Evolutionary conservation across 2,888 invertebrate species (phyloP), one percentile per base, ranked within the genome.

Genomic region (Anthophora plumipes): DNA sequence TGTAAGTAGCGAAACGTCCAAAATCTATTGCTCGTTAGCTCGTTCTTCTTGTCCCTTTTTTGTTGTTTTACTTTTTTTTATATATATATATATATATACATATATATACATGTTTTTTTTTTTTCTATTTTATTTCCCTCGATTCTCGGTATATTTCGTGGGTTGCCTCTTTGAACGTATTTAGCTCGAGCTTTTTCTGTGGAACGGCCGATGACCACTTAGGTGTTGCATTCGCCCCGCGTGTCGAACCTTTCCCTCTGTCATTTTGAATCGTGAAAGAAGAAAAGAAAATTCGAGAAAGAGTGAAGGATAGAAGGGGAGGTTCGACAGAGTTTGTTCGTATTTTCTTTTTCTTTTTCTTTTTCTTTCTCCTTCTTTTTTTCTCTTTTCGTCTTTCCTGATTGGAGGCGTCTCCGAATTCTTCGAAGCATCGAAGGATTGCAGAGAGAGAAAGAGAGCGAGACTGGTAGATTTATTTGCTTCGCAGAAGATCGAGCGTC

Each of bases 1-100:
- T 94, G 95, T 95, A 94, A 94, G 95, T 94, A 85, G 2, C 25
- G 54, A 37, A n/a, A 20, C 22, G 43, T 17, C 31, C 5, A 7
- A 17, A 0, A 39, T 22, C 17, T 41, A 22, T 76, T 64, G 52
- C 66, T 84, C 61, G 68, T 52, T 75, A 73, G 68, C 41, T 60
- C 59, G 69, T 37, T 66, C 37, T 64, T 68, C 59, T 54, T 59
- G n/a, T 31, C 37, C 31, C 12, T 52, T 43, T 60, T 12, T 25
- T 12, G 59, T 55, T 22, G 12, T 22, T 12, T n/a, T n/a, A n/a
- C n/a, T n/a, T 60, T 22, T 22, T n/a, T 14, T 57, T 20, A 31
- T n/a, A 60, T n/a, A 22, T 48, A 12, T 31, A 17, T 39, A 11
- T 48, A 31, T n/a, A 60, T n/a, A 22, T 48, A 12, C 20, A 17